Evolutionary conservation across 2,113 vertebrate genomes (phyloP).

Genomic region (Rhea americana): DNA sequence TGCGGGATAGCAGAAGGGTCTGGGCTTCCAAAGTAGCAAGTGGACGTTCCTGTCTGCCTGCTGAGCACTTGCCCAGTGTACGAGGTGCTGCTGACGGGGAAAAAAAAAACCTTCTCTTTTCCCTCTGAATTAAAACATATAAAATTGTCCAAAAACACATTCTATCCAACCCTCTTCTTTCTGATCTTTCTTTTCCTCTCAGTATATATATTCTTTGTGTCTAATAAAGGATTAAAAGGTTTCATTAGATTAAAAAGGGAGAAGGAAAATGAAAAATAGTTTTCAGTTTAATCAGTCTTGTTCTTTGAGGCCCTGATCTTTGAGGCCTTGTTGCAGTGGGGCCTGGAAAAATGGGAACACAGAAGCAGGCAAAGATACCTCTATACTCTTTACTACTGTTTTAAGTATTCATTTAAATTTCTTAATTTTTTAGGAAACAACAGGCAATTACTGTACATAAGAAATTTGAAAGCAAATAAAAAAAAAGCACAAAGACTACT

Average conservation of each 20-base stretch:
- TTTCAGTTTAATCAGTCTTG: neutral
- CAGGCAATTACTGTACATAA: slow-evolving; percentile 20
- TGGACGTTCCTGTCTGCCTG: neutral
- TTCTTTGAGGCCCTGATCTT: neutral
- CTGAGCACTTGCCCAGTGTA: neutral
- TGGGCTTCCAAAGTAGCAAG: neutral
- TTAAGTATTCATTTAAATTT: slow-evolving; percentile 30
- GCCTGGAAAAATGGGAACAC: neutral
- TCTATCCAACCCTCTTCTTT: neutral
- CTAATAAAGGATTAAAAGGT: neutral
- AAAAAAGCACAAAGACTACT: neutral
- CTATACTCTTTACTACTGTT: neutral
- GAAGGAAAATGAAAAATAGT: neutral
- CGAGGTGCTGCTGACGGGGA: neutral
- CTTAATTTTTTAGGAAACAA: slow-evolving; percentile 33
- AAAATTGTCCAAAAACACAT: neutral
- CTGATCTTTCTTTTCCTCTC: neutral
- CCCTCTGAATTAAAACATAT: neutral
- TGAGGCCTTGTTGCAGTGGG: neutral
- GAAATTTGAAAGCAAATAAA: slow-evolving; percentile 18
- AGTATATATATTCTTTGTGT: neutral
- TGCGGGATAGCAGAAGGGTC: slow-evolving; percentile 19
- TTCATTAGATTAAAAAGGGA: slow-evolving; percentile 9
- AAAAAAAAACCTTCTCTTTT: neutral
- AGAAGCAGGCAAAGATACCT: slow-evolving; percentile 15